Evolutionary conservation across 2,888 invertebrate genomes (phyloP), one percentile per base, ranked within the genome.

Genomic region (Dicycla oo): DNA sequence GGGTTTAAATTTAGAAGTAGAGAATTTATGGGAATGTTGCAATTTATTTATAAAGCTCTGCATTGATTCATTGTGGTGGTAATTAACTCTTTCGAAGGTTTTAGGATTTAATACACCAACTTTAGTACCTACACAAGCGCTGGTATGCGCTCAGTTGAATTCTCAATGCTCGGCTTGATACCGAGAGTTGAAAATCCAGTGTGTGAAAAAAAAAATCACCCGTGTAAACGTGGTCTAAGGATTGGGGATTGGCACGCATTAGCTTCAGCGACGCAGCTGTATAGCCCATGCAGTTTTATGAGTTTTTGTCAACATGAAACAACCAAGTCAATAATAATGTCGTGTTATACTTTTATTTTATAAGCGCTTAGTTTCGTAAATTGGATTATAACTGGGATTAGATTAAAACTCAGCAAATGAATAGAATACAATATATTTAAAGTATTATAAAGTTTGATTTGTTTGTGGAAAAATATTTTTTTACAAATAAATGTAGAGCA

Each of bases 381-480:
- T 38, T 38, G 23, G 10, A 40, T 56, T 34, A 3, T 30, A 53
- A n/a, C 18, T 45, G 26, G 61, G 71, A 61, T 57, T 26, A 57
- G 13, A 75, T 45, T 54, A 62, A 75, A 75, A 72, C 51, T n/a
- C 57, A 75, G 40, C 13, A 62, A 18, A 71, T 63, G 13, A 63
- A 47, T 75, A 47, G 20, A 45, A 78, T 60, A 58, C 3, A 26
- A 57, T 80, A 60, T 77, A 80, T 65, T 80, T 66, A 6, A 56
- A 65, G 45, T 64, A 57, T 57, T 30, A 62, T 51, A 56, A 53
- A 63, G 26, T 60, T 67, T 54, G 30, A 79, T 65, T 51, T 60
- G 23, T 61, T 45, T 64, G 10, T 51, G 20, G 53, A 40, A 68
- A 56, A 61, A 56, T 43, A 63, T 56, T 45, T 6, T 61, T 61